Percentiles rank a stretch among this genome's conserved stretches.
Evolutionary conservation across 2,113 vertebrate species (phyloP).

Genomic region (Perca flavescens): DNA sequence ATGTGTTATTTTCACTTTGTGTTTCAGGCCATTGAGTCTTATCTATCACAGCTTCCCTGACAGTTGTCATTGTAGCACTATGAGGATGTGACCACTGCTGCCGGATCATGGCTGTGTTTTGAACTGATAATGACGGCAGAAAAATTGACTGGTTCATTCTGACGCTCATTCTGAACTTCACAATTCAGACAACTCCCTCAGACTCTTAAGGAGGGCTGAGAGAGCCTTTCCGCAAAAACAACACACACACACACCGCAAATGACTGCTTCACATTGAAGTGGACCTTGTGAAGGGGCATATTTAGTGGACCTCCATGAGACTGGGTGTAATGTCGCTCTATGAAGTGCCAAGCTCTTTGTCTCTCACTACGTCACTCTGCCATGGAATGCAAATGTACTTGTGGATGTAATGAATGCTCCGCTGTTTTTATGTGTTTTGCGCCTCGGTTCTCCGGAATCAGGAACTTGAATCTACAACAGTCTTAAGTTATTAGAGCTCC

Average conservation of each 20-base stretch:
- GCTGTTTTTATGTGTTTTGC: constrained; percentile 58
- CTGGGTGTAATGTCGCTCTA: constrained; percentile 75
- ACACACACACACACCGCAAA: constrained; percentile 53
- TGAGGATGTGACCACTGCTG: constrained; percentile 81
- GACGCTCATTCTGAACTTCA: constrained; percentile 65
- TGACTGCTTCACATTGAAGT: constrained; percentile 89
- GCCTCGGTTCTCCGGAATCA: constrained; percentile 66
- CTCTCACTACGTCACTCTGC: constrained; percentile 60
- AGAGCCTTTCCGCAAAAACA: constrained; percentile 56
- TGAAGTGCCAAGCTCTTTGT: constrained; percentile 81
- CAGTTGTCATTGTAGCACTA: constrained; percentile 52
- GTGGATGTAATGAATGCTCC: constrained; percentile 66
- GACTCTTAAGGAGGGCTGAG: constrained; percentile 55
- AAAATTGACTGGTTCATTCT: constrained; percentile 58
- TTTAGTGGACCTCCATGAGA: constrained; percentile 79
- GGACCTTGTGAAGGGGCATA: constrained; percentile 75
- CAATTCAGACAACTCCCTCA: constrained; percentile 72
- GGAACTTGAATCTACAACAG: constrained; percentile 78
- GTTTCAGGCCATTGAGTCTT: constrained; percentile 90
- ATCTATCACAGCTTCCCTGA: constrained; percentile 93
- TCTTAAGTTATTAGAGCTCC: constrained; percentile 84
- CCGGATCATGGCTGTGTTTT: constrained; percentile 60
- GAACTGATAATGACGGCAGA: constrained; percentile 48
- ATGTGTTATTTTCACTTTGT: constrained; percentile 15
- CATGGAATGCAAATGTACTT: constrained; percentile 70